These are phyloP conservation scores for Vollenhovia emeryi DNA, from an alignment of 1,140 invertebrate genomes.

Conservation along the genomic window DNA sequence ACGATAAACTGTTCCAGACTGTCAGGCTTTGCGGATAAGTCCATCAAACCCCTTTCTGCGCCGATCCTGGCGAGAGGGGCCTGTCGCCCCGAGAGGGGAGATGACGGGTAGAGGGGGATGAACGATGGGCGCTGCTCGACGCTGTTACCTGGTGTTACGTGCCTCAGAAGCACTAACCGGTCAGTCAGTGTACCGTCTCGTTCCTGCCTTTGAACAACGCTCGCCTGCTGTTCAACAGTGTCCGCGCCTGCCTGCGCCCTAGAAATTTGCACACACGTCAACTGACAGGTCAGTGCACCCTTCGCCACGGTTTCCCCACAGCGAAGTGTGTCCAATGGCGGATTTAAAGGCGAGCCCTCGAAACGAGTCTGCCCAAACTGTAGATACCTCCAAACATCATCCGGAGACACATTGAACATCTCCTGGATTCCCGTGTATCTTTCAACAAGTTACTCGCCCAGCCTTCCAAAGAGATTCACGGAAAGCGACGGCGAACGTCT, in stretches of 20 bases:
- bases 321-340: not conserved
- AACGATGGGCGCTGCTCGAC: conserved; percentile 48
- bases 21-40: not conserved
- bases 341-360: conserved; percentile 4
- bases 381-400: not conserved
- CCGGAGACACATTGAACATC: not conserved
- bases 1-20: too few species aligned
- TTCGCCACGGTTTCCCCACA: not conserved
- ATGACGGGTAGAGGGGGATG: conserved; percentile 6
- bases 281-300: conserved; percentile 75
- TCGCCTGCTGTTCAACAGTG: conserved; percentile 57
- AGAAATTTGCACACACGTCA: conserved; percentile 56
- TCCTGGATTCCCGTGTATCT: not conserved
- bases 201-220: conserved; percentile 67
- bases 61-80: conserved; percentile 17
- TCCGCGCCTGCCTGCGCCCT: conserved; percentile 51
- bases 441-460: not conserved
- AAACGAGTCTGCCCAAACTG: not conserved
- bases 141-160: conserved; percentile 71
- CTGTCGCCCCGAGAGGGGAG: conserved; percentile 10
- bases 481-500: not conserved
- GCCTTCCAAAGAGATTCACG: not conserved
- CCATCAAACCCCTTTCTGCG: not conserved
- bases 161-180: conserved; percentile 62
- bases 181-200: conserved; percentile 70